Evolutionary conservation across 2,888 invertebrate species (phyloP), one percentile per base, ranked within the genome.

Genomic region (Ennomos fuscantarius): DNA sequence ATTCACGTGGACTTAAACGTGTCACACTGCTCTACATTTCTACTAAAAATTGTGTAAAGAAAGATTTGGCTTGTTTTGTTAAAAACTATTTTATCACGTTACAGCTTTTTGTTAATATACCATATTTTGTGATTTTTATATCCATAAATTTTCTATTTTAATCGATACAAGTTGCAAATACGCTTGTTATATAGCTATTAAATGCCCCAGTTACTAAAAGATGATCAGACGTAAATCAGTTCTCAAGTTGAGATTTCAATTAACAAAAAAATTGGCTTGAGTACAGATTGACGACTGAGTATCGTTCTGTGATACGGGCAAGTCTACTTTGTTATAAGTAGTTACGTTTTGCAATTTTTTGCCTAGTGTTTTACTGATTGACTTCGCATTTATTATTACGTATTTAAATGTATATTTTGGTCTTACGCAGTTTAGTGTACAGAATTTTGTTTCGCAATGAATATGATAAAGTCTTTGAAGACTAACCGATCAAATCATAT

Each of bases 321-420:
- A 24, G 24, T 24, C 24, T 24, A 24, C 24, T 13, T 42, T 50
- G 36, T 46, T 56, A 43, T 9, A 24, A 31, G 31, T 44, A 44
- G 44, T 39, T 42, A 49, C 40, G 45, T 55, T 50, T 33, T 55
- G 35, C 42, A 42, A 36, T 40, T 42, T 36, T 43, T 36, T 54
- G 47, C 15, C 24, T 49, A 49, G 35, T 47, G 35, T 45, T 45
- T 50, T 46, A 42, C 40, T 42, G 51, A 50, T 52, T 31, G 42
- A 57, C 43, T 53, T 57, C 41, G 58, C 53, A 58, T 58, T 58
- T 58, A 49, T 40, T 47, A 50, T 47, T 58, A 49, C 35, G 53
- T 53, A 42, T 46, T 31, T 47, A 39, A 42, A 51, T 58, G 58
- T 54, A 54, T 59, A 54, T 59, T 53, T 54, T 54, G 53, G 36